These are phyloP conservation scores for Fregata magnificens DNA, from an alignment of 2,113 vertebrate genomes.

Conservation along the genomic window DNA sequence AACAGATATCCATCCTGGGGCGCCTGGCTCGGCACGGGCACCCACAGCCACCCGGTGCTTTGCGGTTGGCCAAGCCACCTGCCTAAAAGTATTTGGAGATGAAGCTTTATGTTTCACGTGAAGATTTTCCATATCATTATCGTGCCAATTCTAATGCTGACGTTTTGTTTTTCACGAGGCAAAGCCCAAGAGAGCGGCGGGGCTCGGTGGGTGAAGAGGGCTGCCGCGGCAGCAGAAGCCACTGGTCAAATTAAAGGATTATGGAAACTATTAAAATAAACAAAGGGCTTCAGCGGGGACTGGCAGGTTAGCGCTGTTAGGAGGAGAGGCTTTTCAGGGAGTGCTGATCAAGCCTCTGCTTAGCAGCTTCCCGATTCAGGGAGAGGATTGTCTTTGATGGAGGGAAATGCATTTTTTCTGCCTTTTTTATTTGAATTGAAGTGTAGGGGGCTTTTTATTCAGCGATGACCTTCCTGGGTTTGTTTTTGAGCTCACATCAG, in stretches of 20 bases:
- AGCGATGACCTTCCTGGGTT: background rate
- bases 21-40: background rate
- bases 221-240: background rate
- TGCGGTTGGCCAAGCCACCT: background rate
- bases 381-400: background rate
- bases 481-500: background rate
- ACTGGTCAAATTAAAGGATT: background rate
- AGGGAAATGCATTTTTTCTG: background rate
- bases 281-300: background rate
- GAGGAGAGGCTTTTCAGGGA: background rate
- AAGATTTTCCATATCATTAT: background rate
- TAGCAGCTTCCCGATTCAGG: background rate
- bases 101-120: background rate
- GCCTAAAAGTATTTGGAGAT: background rate
- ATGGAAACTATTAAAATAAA: constrained; percentile 1
- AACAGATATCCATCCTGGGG: too few species aligned
- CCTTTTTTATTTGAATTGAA: background rate
- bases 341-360: background rate
- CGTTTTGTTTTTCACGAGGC: background rate
- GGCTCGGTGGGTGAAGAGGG: background rate
- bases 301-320: background rate
- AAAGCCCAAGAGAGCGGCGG: background rate
- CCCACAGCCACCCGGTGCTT: background rate
- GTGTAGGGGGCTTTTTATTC: background rate
- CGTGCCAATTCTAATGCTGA: background rate